Evolutionary conservation across 1,140 invertebrate species (phyloP).

Genomic region (Helicoverpa zea): DNA sequence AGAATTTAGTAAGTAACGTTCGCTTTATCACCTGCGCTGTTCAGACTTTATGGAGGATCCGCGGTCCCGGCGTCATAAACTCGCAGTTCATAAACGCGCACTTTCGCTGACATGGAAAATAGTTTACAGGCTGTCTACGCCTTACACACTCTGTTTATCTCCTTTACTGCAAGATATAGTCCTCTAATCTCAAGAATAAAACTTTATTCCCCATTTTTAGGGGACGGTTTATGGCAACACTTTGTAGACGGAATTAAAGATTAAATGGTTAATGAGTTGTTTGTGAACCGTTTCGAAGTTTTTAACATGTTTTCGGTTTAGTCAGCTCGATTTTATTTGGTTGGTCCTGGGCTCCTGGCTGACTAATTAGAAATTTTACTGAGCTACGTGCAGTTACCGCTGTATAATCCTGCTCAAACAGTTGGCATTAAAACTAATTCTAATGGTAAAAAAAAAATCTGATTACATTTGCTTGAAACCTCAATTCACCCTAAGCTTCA

Average conservation of each 20-base stretch:
- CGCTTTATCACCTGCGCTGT: constrained; percentile 65
- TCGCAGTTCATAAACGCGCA: constrained; percentile 69
- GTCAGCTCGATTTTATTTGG: constrained; percentile 29
- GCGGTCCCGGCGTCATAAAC: constrained; percentile 66
- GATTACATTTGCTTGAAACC: background rate
- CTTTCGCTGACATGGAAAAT: constrained; percentile 83
- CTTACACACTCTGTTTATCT: constrained; percentile 77
- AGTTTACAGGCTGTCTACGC: constrained; percentile 76
- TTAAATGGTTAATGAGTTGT: constrained; percentile 85
- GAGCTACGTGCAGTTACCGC: too few species aligned
- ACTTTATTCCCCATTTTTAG: constrained; percentile 82
- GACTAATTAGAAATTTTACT: background rate
- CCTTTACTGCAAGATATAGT: constrained; percentile 78
- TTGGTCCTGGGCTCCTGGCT: background rate
- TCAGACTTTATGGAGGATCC: constrained; percentile 60
- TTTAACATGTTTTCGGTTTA: constrained; percentile 72
- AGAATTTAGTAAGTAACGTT: constrained; percentile 58
- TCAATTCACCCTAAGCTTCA: background rate
- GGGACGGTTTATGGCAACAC: constrained; percentile 76
- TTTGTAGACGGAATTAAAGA: constrained; percentile 79
- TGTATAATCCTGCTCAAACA: background rate
- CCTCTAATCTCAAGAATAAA: constrained; percentile 82
- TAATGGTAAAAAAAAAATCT: too few species aligned
- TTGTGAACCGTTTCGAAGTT: constrained; percentile 76
- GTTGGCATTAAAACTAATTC: background rate